phyloP scores from a whole-genome alignment of 92 coral and sea anemone species.

The Parazoanthus darwini region DNA sequence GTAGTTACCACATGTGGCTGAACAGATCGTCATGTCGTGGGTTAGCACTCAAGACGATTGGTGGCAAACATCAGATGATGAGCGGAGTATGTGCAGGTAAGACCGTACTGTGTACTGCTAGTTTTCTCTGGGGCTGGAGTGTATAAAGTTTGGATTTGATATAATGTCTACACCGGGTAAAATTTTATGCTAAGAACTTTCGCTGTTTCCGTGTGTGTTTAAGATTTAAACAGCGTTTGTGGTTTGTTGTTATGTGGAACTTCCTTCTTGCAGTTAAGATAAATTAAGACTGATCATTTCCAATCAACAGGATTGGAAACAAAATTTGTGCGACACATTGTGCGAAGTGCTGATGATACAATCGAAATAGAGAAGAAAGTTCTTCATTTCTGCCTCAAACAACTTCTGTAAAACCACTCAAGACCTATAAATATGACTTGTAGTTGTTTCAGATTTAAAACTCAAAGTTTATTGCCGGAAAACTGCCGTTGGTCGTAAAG shows the following conservation, averaged over 20 bases:
- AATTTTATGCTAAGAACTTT: not conserved
- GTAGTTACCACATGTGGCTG: not conserved
- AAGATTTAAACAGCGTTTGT: not conserved
- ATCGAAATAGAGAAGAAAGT: not conserved
- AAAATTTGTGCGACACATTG: not conserved
- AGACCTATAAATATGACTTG: too few species aligned
- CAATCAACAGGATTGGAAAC: not conserved
- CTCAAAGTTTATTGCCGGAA: not conserved
- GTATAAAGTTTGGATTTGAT: not conserved
- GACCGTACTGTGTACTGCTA: not conserved
- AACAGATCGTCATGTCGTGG: not conserved
- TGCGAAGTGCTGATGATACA: not conserved
- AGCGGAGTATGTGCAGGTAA: not conserved
- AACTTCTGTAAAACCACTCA: not conserved
- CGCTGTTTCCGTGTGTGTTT: not conserved
- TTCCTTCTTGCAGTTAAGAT: not conserved
- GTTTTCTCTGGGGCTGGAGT: not conserved
- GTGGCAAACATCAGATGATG: not conserved
- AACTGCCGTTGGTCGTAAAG: not conserved
- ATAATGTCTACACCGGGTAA: not conserved
- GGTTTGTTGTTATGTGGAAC: not conserved
- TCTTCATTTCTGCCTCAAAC: not conserved
- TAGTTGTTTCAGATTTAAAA: too few species aligned
- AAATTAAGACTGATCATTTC: not conserved
- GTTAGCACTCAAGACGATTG: not conserved